Conservation (phyloP, 92 coral and sea anemone species). For the Porites cylindrica region DNA sequence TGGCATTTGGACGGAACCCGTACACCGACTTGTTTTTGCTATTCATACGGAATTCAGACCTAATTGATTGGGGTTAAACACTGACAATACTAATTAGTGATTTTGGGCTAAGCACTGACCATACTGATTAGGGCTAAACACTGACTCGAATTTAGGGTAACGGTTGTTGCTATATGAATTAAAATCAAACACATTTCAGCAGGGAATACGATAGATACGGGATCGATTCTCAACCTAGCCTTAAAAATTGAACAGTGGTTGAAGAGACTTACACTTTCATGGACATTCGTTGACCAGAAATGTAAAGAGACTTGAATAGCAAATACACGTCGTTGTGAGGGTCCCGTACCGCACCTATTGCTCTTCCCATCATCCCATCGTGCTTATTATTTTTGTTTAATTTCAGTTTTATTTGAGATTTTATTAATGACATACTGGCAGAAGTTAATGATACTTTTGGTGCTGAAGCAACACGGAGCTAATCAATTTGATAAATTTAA, state of each 20-base stretch:
- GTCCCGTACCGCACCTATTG: not conserved
- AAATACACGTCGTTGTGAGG: not conserved
- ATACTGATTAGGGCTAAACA: constrained; percentile 1
- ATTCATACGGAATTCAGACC: not conserved
- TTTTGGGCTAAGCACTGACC: constrained; percentile 9
- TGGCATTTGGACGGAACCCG: constrained; percentile 3
- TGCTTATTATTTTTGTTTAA: not conserved
- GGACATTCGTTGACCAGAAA: too few relatives aligned
- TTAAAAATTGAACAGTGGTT: constrained; percentile 12
- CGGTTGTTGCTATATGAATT: not conserved
- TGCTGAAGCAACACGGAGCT: not conserved
- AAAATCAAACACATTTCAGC: constrained; percentile 13
- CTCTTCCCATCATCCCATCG: constrained; percentile 3
- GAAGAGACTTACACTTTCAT: too few relatives aligned
- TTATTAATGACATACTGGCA: not conserved
- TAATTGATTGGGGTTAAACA: constrained; percentile 1
- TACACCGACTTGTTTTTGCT: not conserved
- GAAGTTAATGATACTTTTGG: not conserved
- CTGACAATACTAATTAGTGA: constrained; percentile 10
- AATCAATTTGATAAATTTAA: constrained; percentile 8
- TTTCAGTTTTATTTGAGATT: not conserved
- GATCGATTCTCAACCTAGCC: constrained; percentile 15
- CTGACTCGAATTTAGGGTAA: constrained; percentile 7
- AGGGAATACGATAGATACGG: not conserved
- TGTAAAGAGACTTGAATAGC: too few relatives aligned